A percentile compares a stretch with the other conserved stretches of the same genome.
Conservation (phyloP, 2,888 invertebrate species). For the Drosophila conformis region DNA sequence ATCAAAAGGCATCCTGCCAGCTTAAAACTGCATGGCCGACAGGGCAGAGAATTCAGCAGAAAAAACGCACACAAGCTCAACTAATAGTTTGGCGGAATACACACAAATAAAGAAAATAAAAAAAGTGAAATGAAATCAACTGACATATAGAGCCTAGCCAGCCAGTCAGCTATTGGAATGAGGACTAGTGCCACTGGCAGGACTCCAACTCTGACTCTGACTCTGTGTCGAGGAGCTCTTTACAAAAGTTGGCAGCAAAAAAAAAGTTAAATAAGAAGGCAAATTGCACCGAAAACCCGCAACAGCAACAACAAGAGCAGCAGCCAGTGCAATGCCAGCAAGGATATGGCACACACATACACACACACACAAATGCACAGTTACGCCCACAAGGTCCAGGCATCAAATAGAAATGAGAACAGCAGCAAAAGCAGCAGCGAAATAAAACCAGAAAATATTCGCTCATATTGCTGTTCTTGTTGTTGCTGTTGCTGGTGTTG, state of each 20-base stretch:
- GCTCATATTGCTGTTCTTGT: conserved; percentile 12
- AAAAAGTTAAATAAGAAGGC: conserved; percentile 62
- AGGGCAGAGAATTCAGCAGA: conserved; percentile 26
- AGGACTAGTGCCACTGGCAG: conserved; percentile 12
- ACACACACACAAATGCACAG: conserved; percentile 30
- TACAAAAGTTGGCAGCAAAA: conserved; percentile 52
- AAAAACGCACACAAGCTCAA: conserved; percentile 54
- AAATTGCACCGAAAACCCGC: conserved; percentile 76
- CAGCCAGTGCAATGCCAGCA: conserved; percentile 70
- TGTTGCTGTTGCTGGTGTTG: conserved; percentile 34
- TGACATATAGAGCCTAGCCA: conserved; percentile 71
- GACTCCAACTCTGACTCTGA: conserved; percentile 1
- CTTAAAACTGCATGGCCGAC: conserved; percentile 45
- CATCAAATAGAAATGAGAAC: conserved; percentile 68
- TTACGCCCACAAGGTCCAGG: conserved; percentile 74
- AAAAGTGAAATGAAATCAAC: conserved; percentile 81
- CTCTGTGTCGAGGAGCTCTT: conserved; percentile 34
- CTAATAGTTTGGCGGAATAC: conserved; percentile 70
- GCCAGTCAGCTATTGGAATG: conserved; percentile 10
- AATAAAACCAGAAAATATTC: conserved; percentile 69
- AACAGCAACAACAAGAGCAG: conserved; percentile 51
- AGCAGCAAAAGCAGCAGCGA: conserved; percentile 46
- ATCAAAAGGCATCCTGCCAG: conserved; percentile 52
- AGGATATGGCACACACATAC: conserved; percentile 61
- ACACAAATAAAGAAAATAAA: conserved; percentile 13